These are phyloP conservation scores for Thermophis baileyi DNA, from an alignment of 2,113 vertebrate species.

Conservation along the genomic window DNA sequence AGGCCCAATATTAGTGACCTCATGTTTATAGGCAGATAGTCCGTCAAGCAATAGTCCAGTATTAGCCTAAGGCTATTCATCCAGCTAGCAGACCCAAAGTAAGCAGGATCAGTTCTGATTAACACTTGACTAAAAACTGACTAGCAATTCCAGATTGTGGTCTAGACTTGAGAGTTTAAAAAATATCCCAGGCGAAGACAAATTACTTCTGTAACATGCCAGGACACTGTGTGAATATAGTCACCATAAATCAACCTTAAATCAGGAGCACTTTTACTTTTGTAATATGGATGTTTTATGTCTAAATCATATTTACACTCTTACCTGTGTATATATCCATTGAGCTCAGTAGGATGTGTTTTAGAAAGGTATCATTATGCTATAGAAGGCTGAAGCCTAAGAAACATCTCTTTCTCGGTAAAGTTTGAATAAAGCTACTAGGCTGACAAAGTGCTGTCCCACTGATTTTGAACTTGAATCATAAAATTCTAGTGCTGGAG, in stretches of 20 bases:
- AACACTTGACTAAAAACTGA: neutral
- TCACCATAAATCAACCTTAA: neutral
- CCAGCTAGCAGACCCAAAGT: neutral
- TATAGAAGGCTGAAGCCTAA: neutral
- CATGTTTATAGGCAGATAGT: neutral
- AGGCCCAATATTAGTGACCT: neutral
- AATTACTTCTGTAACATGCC: neutral
- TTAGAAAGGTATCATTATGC: neutral
- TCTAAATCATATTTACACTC: neutral
- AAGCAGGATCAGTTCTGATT: neutral
- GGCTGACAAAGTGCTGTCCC: slow-evolving; percentile 34
- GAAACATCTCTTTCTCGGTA: slow-evolving; percentile 11
- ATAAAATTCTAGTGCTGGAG: slow-evolving; percentile 32
- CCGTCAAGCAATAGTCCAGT: neutral
- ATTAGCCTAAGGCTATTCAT: neutral
- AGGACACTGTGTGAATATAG: neutral
- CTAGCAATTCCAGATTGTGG: neutral
- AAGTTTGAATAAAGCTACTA: slow-evolving; percentile 40
- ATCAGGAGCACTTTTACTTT: neutral
- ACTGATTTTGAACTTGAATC: slow-evolving; percentile 49
- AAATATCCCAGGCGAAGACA: neutral
- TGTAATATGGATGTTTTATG: neutral
- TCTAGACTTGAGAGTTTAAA: neutral
- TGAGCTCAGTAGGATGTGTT: neutral
- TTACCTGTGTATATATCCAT: neutral